phyloP scores from a whole-genome alignment of 2,113 vertebrate genomes.

The Calonectris borealis region DNA sequence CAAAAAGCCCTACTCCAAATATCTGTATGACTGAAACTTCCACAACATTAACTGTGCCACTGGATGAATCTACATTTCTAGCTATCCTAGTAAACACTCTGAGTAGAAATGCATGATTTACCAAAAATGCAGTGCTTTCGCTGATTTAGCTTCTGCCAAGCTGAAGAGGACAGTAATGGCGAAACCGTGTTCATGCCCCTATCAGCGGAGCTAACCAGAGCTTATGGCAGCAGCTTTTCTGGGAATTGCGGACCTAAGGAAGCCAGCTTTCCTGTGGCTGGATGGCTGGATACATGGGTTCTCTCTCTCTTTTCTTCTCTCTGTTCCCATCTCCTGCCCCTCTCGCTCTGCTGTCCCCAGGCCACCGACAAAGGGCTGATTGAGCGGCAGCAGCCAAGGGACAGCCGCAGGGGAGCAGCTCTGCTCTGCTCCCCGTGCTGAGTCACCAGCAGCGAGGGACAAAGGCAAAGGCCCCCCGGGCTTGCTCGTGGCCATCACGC shows the following conservation, averaged over 20 bases:
- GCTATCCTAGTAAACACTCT: neutral
- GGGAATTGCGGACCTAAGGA: neutral
- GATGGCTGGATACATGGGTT: fast-evolving
- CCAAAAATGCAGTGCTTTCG: neutral
- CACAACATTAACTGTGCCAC: neutral
- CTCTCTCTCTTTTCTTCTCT: neutral
- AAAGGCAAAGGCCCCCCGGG: neutral
- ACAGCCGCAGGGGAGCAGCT: neutral
- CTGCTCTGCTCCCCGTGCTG: neutral
- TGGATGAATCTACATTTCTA: neutral
- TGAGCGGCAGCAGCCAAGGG: neutral
- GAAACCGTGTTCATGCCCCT: neutral
- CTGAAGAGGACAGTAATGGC: neutral
- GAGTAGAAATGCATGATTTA: neutral
- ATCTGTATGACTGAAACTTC: neutral
- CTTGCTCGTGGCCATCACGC: fast-evolving
- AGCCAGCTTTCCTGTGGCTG: neutral
- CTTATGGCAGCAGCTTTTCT: neutral
- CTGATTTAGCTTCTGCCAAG: neutral
- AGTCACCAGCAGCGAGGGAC: neutral
- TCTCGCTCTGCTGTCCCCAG: neutral
- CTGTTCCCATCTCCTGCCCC: neutral
- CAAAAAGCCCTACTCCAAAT: neutral
- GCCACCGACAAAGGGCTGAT: neutral
- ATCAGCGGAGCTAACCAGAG: neutral